Evolutionary conservation across 2,113 vertebrate genomes (phyloP), one percentile per base, ranked within the genome.

Genomic region (Geococcyx californianus): DNA sequence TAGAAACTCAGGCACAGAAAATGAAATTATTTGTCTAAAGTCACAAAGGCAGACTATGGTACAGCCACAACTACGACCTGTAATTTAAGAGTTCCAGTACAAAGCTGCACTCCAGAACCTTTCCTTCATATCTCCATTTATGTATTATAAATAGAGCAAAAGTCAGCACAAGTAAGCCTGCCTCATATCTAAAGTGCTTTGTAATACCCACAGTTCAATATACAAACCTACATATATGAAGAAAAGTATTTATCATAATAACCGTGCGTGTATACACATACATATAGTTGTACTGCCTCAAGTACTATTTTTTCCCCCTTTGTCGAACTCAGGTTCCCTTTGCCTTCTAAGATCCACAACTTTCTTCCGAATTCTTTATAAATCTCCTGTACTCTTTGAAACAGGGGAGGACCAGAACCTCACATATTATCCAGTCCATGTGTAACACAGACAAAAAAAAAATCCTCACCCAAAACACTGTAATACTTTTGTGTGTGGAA

Each of bases 1-100:
- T 1, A 51, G 52, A 67, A 89, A 23, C 26, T n/a, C 16, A 42
- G 42, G 33, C 18, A 72, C 3, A 11, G 17, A 45, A 68, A 45
- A 68, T 29, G 11, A 45, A 34, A 33, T 33, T 42, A 78, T 67
- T 55, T 78, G 47, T 54, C 60, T 38, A 60, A 72, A 13, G 13
- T 82, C 62, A 52, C 18, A 79, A 75, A 73, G 12, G 19, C 33
- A 79, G 51, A 31, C 31, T 64, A 38, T 44, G 34, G 64, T 38
- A 49, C 52, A 67, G 19, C 38, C 69, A 73, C 0, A 1, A 49
- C 28, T 56, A 52, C 0, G 0, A 86, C 23, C 24, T 38, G 49
- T 12, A 45, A 78, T 47, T 91, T 25, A 68, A 42, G 26, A 67
- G 44, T 20, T 56, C 28, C 68, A 45, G 45, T 70, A 73, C 40